Evolutionary conservation across 1,140 invertebrate species (phyloP), one percentile per base, ranked within the genome.

Genomic region (Littorina saxatilis): DNA sequence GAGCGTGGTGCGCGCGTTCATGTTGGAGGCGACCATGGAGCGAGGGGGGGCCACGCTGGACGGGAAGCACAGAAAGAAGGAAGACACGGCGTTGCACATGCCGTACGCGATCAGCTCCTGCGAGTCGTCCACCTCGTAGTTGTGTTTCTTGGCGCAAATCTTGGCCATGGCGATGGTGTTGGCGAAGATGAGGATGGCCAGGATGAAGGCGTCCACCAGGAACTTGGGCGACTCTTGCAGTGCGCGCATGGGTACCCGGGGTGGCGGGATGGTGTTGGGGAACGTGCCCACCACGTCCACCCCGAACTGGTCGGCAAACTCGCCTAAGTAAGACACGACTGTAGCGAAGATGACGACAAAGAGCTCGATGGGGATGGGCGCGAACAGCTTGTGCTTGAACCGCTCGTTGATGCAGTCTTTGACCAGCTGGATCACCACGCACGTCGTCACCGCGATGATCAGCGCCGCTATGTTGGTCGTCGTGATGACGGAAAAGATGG

Each of bases 351-450:
- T 86, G 20, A 99, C 96, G 0, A 95, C 95, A 7, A 98, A 93
- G 79, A 98, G 93, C 92, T 99, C 97, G 82, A 97, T 96, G 2
- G 98, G 97, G 27, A 98, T 93, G 0, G 97, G 97, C 68, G 98
- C 89, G 35, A 91, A 91, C 17, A 94, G 95, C 68, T 94, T 93
- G 90, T 96, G 96, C 50, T 95, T 95, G 0, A 97, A 91, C 87
- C 94, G 93, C 0, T 96, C 96, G 95, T 98, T 92, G 72, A 98
- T 88, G 37, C 95, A 86, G 92, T 97, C 96, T 89, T 98, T 98
- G 88, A 97, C 96, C 23, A 96, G 86, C 0, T 95, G 91, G 79
- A 97, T 94, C 47, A 96, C 90, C 2, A 94, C 87, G 43, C 97
- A 96, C 9, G 95, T 94, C 2, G 95, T 91, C 2, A 94, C 73